A percentile compares a stretch with the other conserved stretches of the same genome.
Evolutionary conservation across 1,140 invertebrate species (phyloP).

Genomic region (Dendroctonus ponderosae): DNA sequence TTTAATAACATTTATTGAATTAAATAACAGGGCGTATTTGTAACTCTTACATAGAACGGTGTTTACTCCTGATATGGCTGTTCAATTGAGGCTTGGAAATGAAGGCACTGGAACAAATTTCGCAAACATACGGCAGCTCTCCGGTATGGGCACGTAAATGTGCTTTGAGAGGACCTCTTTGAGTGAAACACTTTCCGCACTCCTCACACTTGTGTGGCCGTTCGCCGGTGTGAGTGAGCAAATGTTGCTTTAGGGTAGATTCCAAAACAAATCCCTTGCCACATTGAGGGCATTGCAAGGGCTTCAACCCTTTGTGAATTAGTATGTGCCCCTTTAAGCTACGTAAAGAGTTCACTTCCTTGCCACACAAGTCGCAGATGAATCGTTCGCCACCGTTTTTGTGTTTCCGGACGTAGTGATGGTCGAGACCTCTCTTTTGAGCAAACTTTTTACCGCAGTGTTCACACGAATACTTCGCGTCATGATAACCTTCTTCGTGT

Average conservation of each 20-base stretch:
- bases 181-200: slow-evolving; percentile 73
- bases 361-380: slow-evolving; percentile 56
- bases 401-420: slow-evolving; percentile 35
- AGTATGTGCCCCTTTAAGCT: slow-evolving; percentile 41
- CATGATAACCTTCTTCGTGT: slow-evolving; percentile 40
- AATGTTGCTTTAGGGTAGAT: slow-evolving; percentile 72
- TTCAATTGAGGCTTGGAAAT: slow-evolving; percentile 36
- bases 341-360: slow-evolving; percentile 45
- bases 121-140: slow-evolving; percentile 65
- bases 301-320: slow-evolving; percentile 46
- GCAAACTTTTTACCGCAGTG: slow-evolving; percentile 51
- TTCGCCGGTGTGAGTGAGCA: slow-evolving; percentile 69
- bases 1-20: no score
- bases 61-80: slow-evolving; percentile 32
- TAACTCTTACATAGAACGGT: background rate
- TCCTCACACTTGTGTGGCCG: slow-evolving; percentile 74
- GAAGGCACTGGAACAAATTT: slow-evolving; percentile 55
- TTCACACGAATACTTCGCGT: slow-evolving; percentile 41
- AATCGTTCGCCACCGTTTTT: slow-evolving; percentile 29
- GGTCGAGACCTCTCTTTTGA: slow-evolving; percentile 45
- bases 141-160: slow-evolving; percentile 71
- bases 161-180: slow-evolving; percentile 53
- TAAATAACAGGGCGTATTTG: background rate
- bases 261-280: slow-evolving; percentile 63
- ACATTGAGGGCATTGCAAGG: slow-evolving; percentile 46